Base-by-base conservation (phyloP, 1,140 invertebrate species). In the Argopecten irradians region DNA sequence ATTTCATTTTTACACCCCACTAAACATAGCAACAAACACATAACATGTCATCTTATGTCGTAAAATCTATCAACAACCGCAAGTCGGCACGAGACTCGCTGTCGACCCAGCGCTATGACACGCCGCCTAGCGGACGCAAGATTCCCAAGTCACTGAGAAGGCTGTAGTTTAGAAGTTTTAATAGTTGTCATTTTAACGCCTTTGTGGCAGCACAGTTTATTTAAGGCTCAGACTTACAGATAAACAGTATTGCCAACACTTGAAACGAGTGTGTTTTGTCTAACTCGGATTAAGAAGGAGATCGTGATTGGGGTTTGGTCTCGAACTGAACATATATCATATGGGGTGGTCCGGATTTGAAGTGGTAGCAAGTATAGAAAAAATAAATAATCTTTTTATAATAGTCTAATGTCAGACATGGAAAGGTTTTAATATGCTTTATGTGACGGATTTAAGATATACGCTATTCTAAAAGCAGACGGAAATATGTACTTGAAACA, bases 101-200 rank as follows among this genome's bases (percentile, higher is more conserved):
- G 55, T 71, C 55, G 55, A 28, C 55, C 55, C 0, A n/a, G n/a
- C 22, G 8, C 5, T 71, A 28, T 71, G 55, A 71, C 55, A 71
- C 55, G 55, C 55, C 55, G 55, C 55, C 55, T 71, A 71, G 55
- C 55, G 55, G 55, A 46, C 43, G 43, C 43, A 46, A n/a, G 43
- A 71, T 71, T 71, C 55, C n/a, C n/a, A 8, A 28, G 55, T 71
- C 55, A 28, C 22, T n/a, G n/a, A 71, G 43, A 46, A 46, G 43
- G 14, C 43, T 46, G 43, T 46, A 19, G 43, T 46, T 46, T 46
- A 46, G 43, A 1, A 16, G 55, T 71, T 71, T 39, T 71, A 71
- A 71, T 28, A 71, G 55, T 71, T 71, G 16, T 71, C 55, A 28
- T 3, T 71, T 28, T 71, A 71, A 28, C 55, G 55, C 55, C 55